phyloP scores from a whole-genome alignment of 2,797 vertebrate species.

The Aldrovandia affinis region DNA sequence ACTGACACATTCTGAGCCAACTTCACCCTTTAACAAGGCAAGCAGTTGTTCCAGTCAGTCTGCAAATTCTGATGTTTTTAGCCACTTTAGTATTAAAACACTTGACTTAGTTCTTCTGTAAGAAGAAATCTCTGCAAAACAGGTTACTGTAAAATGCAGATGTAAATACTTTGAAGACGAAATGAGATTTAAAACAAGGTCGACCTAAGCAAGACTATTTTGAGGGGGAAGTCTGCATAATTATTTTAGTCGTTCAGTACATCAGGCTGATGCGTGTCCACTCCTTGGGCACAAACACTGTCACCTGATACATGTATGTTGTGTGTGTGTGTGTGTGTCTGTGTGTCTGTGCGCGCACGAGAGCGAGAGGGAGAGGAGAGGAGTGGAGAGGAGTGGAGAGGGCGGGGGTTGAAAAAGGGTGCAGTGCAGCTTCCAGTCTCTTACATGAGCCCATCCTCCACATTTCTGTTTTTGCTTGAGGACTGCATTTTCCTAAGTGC shows the following conservation, averaged over 20 bases:
- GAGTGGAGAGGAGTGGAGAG: background rate
- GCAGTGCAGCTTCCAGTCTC: background rate
- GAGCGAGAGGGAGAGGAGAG: background rate
- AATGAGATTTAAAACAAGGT: background rate
- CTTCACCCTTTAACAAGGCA: background rate
- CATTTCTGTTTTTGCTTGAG: background rate
- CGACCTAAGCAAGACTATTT: background rate
- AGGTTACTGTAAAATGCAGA: background rate
- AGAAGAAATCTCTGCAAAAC: background rate
- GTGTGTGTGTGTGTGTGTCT: background rate
- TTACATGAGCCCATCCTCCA: slow-evolving; percentile 26
- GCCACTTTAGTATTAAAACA: background rate
- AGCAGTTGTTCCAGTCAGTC: background rate
- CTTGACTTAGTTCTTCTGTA: background rate
- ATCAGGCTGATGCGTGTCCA: background rate
- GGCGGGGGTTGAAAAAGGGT: background rate
- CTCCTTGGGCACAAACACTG: background rate
- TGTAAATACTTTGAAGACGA: background rate
- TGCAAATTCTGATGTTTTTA: background rate
- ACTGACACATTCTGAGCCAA: background rate
- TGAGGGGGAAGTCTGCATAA: background rate
- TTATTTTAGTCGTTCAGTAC: slow-evolving; percentile 8
- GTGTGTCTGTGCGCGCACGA: background rate
- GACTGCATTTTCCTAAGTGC: background rate
- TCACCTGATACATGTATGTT: slow-evolving; percentile 21